Base-by-base conservation (phyloP, 2,113 vertebrate genomes). In the Amphilophus citrinellus region DNA sequence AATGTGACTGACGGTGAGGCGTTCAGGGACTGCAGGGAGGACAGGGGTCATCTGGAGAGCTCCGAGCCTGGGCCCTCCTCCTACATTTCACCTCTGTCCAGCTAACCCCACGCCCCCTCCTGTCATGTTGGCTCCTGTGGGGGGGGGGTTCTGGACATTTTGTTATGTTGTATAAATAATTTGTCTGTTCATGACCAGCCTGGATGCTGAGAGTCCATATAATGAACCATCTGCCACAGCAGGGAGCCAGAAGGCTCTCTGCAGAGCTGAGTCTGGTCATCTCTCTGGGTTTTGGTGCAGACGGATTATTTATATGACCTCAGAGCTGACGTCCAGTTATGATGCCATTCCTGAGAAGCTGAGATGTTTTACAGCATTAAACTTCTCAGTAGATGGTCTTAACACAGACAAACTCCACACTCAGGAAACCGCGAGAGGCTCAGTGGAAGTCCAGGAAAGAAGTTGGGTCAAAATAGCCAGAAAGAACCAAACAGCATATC, bases 121-220 rank as follows among this genome's bases (percentile, higher is more conserved):
- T 73, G 86, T 88, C 89, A 85, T 71, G 82, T 75, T 87, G 76
- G 73, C 85, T 7, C 63, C 27, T n/a, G 22, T 13, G 20, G 65
- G 32, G 17, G 73, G 83, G 24, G 24, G 24, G 24, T 24, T 24
- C 24, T 24, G 24, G 24, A 24, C 24, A 24, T 24, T 24, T 24
- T 66, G 20, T 58, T 53, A 37, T 66, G 62, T 65, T 2, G 0
- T 85, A 61, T 71, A 32, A 71, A 4, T 20, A 1, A 50, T n/a
- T 10, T 66, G 22, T 66, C n/a, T 47, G n/a, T 91, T 94, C 68
- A 89, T 88, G 66, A 68, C 42, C 6, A 53, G 42, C 7, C 77
- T 44, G 63, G 13, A 77, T 50, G 32, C 42, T 35, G 3, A 1
- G 39, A 66, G 39, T 68, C 27, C 44, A 73, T 32, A 73, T 13